Conservation (phyloP, 2,888 invertebrate species). For the Pandemis heparana region DNA sequence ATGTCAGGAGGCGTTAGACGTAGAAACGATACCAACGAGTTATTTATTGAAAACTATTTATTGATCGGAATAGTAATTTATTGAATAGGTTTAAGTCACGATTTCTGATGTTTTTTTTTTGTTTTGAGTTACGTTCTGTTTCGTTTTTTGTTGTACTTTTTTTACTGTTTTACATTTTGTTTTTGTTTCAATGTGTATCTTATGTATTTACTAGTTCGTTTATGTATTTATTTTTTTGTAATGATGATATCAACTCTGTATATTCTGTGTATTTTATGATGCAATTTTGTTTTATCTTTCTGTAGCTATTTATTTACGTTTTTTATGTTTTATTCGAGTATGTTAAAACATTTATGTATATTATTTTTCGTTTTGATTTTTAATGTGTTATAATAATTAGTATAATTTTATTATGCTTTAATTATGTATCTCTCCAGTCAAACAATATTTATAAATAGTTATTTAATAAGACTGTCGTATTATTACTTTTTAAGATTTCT, state of each 20-base stretch:
- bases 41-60: slow-evolving; percentile 42
- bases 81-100: slow-evolving; percentile 44
- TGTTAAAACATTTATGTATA: too few relatives aligned
- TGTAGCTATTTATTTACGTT: too few relatives aligned
- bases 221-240: not conserved
- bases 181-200: not conserved
- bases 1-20: slow-evolving; percentile 61
- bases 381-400: not conserved
- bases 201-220: not conserved
- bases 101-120: slow-evolving; percentile 34
- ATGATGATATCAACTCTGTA: not conserved
- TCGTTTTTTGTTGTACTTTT: not conserved
- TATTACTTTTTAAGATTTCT: slow-evolving; percentile 11
- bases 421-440: slow-evolving; percentile 3
- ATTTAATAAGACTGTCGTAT: slow-evolving; percentile 15
- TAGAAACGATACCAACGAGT: slow-evolving; percentile 17
- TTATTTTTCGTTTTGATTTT: not conserved
- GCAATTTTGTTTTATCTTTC: too few relatives aligned
- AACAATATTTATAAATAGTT: slow-evolving; percentile 25
- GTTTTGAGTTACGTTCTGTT: slow-evolving; percentile 7
- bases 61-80: slow-evolving; percentile 30
- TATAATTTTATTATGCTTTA: not conserved
- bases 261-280: too few relatives aligned
- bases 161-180: not conserved
- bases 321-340: too few relatives aligned